Conservation (phyloP, 1,140 invertebrate genomes). For the Scaptomyza graminum region DNA sequence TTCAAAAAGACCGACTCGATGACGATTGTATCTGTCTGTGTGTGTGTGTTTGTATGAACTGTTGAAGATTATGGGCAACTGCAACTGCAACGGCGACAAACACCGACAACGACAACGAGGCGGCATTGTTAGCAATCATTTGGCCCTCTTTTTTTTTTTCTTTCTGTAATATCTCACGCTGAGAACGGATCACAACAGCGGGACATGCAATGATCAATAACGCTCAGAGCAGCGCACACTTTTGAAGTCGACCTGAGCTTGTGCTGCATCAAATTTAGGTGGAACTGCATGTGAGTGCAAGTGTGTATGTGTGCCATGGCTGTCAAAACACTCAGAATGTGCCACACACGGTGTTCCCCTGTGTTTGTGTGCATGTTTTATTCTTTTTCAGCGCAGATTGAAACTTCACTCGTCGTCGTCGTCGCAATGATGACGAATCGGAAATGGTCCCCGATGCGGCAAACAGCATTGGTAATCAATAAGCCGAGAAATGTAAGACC, state of each 20-base stretch:
- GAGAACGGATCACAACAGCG: constrained; percentile 76
- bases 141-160: constrained; percentile 6
- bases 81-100: constrained; percentile 17
- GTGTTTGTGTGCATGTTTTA: constrained; percentile 1
- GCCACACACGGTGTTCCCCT: constrained; percentile 45
- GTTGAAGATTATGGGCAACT: constrained; percentile 61
- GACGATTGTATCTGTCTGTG: background rate
- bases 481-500: constrained; percentile 67
- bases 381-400: constrained; percentile 35
- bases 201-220: constrained; percentile 73
- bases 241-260: constrained; percentile 36
- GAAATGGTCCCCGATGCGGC: constrained; percentile 66
- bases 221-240: constrained; percentile 49
- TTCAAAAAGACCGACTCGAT: constrained; percentile 68
- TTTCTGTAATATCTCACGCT: constrained; percentile 47
- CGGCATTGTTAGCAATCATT: constrained; percentile 58
- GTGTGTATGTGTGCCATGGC: constrained; percentile 26
- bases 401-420: constrained; percentile 42
- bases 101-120: constrained; percentile 47
- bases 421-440: constrained; percentile 70
- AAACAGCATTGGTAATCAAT: constrained; percentile 68
- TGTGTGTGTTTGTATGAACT: constrained; percentile 1
- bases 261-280: constrained; percentile 60
- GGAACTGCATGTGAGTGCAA: constrained; percentile 26
- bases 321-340: constrained; percentile 58